Evolutionary conservation across 2,888 invertebrate species (phyloP).

Genomic region (Scaptomyza tumidula): DNA sequence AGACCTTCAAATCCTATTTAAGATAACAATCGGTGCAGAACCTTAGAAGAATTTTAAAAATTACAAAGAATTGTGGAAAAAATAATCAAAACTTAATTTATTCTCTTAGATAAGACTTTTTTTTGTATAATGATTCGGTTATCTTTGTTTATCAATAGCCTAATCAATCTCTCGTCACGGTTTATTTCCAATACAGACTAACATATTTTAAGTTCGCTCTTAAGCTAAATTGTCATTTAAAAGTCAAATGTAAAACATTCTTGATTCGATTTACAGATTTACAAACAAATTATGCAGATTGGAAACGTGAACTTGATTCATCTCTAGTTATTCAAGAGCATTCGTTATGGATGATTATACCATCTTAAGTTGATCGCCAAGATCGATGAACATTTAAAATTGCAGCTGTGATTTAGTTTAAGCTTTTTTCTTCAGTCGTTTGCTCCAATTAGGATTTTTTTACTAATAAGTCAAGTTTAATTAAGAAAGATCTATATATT

Average conservation of each 20-base stretch:
- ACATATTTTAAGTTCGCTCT: conserved; percentile 27
- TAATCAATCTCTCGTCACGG: conserved; percentile 37
- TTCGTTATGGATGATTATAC: conserved; percentile 55
- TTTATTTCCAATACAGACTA: conserved; percentile 15
- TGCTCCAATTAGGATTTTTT: conserved; percentile 1
- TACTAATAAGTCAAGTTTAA: conserved; percentile 18
- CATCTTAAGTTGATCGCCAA: conserved; percentile 24
- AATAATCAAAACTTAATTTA: not conserved
- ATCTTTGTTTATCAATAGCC: conserved; percentile 9
- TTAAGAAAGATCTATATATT: conserved; percentile 24
- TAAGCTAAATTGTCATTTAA: conserved; percentile 49
- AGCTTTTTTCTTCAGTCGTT: conserved; percentile 8
- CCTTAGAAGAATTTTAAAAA: not conserved
- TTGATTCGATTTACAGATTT: conserved; percentile 34
- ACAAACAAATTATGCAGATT: conserved; percentile 39
- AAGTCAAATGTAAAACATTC: conserved; percentile 68
- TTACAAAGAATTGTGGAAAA: not conserved
- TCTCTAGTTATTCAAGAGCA: conserved; percentile 33
- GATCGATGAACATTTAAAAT: conserved; percentile 44
- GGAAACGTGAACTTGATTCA: conserved; percentile 53
- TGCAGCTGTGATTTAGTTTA: conserved; percentile 8
- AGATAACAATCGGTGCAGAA: not conserved
- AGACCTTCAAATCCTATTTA: not conserved
- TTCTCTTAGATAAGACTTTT: not conserved
- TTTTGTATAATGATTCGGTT: not conserved